Evolutionary conservation across 2,113 vertebrate species (phyloP), one percentile per base, ranked within the genome.

Genomic region (Peromyscus leucopus): DNA sequence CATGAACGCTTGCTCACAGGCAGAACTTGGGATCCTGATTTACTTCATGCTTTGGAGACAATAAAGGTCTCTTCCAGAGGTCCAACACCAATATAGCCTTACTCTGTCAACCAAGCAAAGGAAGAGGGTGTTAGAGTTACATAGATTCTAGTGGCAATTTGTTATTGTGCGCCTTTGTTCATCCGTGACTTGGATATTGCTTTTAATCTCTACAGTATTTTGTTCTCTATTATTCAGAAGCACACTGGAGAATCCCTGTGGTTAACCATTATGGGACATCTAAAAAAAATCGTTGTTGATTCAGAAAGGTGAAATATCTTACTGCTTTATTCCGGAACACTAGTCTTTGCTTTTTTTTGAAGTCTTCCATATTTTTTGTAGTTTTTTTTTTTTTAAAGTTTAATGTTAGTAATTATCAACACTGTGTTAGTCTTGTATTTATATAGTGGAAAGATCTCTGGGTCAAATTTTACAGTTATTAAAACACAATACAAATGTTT

Each of bases 211-310:
- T 93, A 13, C 1, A n/a, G 59, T 7, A 28, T 94, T 97, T 85
- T 89, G 55, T 92, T 79, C 72, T 65, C 10, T 71, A 16, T 86
- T 89, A 94, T 80, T 93, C 61, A 93, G 76, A 91, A 85, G 55
- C 74, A 57, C 59, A 46, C 51, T 72, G 71, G 55, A 71, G 42
- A 85, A 89, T 91, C 33, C 26, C 15, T 4, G 5, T 67, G 39
- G 39, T 89, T 48, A 67, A 55, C 51, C 90, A 72, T 86, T 65
- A 51, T 9, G 71, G 57, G 19, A 48, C 36, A 65, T 94, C 88
- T 92, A 36, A 84, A 94, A 94, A 22, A 89, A 91, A 46, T 88
- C 21, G 13, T 90, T 31, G 33, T 75, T 69, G 39, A 84, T 96
- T 92, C 63, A 79, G 65, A 33, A 90, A 48, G 39, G 12, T 15